A percentile compares a stretch with the other conserved stretches of the same genome.
These are phyloP conservation scores for Platycheirus albimanus DNA, from an alignment of 2,888 invertebrate species.

Conservation along the genomic window DNA sequence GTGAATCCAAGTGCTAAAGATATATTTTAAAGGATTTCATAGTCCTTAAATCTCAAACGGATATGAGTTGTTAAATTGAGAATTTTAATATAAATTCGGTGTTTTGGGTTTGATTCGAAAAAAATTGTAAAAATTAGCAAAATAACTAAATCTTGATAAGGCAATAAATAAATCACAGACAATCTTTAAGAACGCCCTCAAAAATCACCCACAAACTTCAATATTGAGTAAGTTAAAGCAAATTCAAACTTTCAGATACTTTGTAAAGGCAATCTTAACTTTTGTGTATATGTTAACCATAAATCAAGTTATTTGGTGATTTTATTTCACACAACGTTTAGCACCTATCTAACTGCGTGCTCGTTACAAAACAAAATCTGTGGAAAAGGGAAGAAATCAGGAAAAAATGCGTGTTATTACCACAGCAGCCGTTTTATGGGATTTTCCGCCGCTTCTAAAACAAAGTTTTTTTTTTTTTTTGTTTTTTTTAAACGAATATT, in stretches of 20 bases:
- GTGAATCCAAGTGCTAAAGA: background rate
- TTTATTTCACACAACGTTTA: slow-evolving; percentile 42
- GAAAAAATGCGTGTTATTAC: slow-evolving; percentile 13
- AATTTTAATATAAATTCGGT: no score
- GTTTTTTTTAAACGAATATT: no score
- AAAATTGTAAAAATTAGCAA: no score
- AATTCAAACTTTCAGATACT: slow-evolving; percentile 6
- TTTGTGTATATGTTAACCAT: slow-evolving; percentile 12
- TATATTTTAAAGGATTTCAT: background rate
- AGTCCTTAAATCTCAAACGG: background rate
- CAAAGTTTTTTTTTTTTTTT: slow-evolving; percentile 2
- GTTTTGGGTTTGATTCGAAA: no score
- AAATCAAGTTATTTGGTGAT: slow-evolving; percentile 31
- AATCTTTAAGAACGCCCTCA: background rate
- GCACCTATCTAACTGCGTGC: slow-evolving; percentile 18
- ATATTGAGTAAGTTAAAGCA: background rate
- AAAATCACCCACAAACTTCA: background rate
- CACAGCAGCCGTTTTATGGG: background rate
- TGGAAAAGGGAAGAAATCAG: background rate
- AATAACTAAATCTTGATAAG: no score
- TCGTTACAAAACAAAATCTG: background rate
- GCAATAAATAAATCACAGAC: no score
- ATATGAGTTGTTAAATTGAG: no score
- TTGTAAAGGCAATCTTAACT: background rate
- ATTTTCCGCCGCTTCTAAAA: background rate